A percentile compares a stretch with the other conserved stretches of the same genome.
phyloP scores from a whole-genome alignment of 2,113 vertebrate species.

The Acrocephalus arundinaceus region DNA sequence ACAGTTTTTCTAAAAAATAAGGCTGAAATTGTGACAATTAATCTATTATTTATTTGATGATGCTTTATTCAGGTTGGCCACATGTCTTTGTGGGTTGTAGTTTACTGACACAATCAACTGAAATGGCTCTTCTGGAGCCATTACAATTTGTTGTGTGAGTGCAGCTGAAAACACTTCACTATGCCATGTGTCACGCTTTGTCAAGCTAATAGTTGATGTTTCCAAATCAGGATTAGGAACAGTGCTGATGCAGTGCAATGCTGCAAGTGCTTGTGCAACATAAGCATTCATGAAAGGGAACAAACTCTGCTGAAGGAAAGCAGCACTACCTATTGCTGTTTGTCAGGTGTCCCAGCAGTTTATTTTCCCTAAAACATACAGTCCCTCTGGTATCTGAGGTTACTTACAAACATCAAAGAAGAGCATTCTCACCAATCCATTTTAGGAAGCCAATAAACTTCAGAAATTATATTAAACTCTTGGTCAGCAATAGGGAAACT shows the following conservation, averaged over 20 bases:
- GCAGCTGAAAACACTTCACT: constrained; percentile 64
- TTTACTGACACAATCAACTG: constrained; percentile 36
- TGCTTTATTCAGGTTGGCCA: background rate
- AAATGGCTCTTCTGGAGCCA: constrained; percentile 49
- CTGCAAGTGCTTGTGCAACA: constrained; percentile 49
- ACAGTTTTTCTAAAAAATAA: background rate
- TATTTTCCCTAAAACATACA: background rate
- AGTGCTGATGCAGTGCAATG: constrained; percentile 61
- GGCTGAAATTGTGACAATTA: background rate
- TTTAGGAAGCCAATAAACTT: background rate
- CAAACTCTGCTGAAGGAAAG: constrained; percentile 2
- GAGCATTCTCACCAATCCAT: rapidly evolving
- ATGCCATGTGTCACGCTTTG: constrained; percentile 39
- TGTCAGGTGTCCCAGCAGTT: background rate
- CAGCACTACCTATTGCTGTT: background rate
- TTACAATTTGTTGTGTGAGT: constrained; percentile 42
- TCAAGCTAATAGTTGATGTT: constrained; percentile 51
- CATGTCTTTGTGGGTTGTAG: background rate
- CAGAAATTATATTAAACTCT: background rate
- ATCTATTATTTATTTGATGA: background rate
- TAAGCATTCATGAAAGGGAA: constrained; percentile 38
- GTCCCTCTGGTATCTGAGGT: background rate
- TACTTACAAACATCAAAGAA: background rate
- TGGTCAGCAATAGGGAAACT: background rate
- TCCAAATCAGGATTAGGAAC: constrained; percentile 66